These are phyloP conservation scores for Agonopterix arenella DNA, from an alignment of 2,888 invertebrate genomes.

Conservation along the genomic window DNA sequence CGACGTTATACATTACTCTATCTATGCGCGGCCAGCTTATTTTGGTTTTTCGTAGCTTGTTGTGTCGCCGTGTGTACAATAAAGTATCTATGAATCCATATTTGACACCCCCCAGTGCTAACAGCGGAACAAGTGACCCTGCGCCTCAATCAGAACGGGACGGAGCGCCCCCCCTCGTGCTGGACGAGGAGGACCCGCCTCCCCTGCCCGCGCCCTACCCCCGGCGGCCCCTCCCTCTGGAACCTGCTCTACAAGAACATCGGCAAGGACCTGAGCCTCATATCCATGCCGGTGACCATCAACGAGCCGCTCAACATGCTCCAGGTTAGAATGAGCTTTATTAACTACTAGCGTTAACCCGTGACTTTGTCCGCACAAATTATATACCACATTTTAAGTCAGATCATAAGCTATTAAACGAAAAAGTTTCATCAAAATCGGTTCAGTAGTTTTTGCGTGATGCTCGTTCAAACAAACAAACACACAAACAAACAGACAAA, in stretches of 20 bases:
- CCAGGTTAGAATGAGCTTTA: conserved; percentile 65
- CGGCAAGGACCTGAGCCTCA: conserved; percentile 90
- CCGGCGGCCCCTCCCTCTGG: conserved; percentile 87
- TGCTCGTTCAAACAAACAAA: too few species aligned
- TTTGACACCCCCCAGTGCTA: conserved; percentile 26
- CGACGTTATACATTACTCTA: too few species aligned
- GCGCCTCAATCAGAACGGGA: conserved; percentile 25
- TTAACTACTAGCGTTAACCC: too few species aligned
- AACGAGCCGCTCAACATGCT: conserved; percentile 90
- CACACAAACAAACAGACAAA: too few species aligned
- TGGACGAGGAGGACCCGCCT: conserved; percentile 80
- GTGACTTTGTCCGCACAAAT: too few species aligned
- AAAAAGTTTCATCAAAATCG: too few species aligned
- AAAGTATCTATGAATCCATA: neutral
- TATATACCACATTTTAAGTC: too few species aligned
- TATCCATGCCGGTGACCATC: conserved; percentile 91
- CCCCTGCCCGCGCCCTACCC: conserved; percentile 83
- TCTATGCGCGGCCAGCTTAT: too few species aligned
- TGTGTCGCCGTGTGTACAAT: neutral
- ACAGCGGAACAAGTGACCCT: conserved; percentile 43
- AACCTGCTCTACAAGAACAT: conserved; percentile 88
- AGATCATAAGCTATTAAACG: too few species aligned
- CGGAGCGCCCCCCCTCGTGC: conserved; percentile 13
- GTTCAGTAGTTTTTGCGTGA: too few species aligned
- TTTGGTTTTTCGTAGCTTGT: neutral